Conservation (phyloP, 2,888 invertebrate genomes). For the Tipula lateralis region DNA sequence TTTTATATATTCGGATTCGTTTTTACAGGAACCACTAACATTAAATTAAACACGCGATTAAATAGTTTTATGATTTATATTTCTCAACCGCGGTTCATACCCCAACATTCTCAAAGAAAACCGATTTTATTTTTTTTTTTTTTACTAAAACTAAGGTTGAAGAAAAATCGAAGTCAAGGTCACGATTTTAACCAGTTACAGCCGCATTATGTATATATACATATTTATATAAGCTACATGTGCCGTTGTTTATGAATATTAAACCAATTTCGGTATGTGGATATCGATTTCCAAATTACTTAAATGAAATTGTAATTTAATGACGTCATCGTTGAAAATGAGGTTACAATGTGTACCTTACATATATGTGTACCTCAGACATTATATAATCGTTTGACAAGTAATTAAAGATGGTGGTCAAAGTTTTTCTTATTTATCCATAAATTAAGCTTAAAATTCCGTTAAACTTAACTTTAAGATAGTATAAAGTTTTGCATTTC, state of each 20-base stretch:
- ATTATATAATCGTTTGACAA: too few species aligned
- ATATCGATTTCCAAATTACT: not conserved
- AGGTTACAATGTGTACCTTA: too few species aligned
- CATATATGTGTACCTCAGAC: too few species aligned
- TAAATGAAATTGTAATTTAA: not conserved
- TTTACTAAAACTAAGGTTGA: not conserved
- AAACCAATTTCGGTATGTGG: not conserved
- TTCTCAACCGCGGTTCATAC: not conserved
- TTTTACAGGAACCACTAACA: not conserved
- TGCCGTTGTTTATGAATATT: not conserved
- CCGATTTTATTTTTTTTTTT: not conserved
- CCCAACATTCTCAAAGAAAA: not conserved
- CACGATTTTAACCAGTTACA: not conserved
- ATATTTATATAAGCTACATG: not conserved
- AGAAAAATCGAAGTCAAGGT: not conserved
- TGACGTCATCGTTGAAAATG: too few species aligned
- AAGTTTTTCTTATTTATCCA: too few species aligned
- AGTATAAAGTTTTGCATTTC: too few species aligned
- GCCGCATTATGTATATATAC: not conserved
- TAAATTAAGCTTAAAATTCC: too few species aligned
- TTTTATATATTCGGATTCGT: not conserved
- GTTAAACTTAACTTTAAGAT: too few species aligned
- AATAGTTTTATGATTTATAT: not conserved
- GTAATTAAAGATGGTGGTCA: too few species aligned
- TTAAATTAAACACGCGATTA: not conserved